Base-by-base conservation (phyloP, 2,113 vertebrate genomes). In the Orientallactaga bullata region DNA sequence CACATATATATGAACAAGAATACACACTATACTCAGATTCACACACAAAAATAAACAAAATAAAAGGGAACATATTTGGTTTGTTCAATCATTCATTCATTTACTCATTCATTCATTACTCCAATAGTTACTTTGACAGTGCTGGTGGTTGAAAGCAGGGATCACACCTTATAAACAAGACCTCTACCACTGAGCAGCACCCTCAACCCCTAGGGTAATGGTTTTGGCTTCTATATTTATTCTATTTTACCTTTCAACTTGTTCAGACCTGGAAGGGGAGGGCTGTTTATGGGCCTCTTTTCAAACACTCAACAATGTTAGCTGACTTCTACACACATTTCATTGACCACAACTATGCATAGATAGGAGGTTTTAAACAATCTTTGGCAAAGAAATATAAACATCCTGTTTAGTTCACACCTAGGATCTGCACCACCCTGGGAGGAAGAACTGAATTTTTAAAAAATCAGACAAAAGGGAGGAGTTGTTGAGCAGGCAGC, bases 191-290 rank as follows among this genome's bases (percentile, higher is more conserved):
- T 28, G 42, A 55, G 55, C 55, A 12, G 12, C 55, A 55, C 8
- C 7, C 32, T 32, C 77, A 88, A 12, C 4, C 37, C 58, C 74
- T 42, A 63, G 26, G 58, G 71, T 23, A 39, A 15, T 81, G 76
- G 61, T 91, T 73, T 84, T 94, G 51, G 87, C 51, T 47, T 87
- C 47, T 74, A 15, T 55, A 55, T 68, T 95, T 63, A 84, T 47
- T 85, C 66, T 85, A 10, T 47, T 91, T 91, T 37, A 63, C 15
- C 79, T 63, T 69, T 91, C 63, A 84, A 47, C 16, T 84, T 47
- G 7, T 72, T 95, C 82, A 66, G 21, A 79, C 63, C 16, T 42
- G 17, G 7, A 1, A n/a, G 18, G 6, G 20, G 39, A 60, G 28
- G n/a, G 9, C 24, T 82, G 17, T 26, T 51, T n/a, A 26, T 69